Evolutionary conservation across 2,888 invertebrate genomes (phyloP), one percentile per base, ranked within the genome.

Genomic region (Chrysolina oricalcia): DNA sequence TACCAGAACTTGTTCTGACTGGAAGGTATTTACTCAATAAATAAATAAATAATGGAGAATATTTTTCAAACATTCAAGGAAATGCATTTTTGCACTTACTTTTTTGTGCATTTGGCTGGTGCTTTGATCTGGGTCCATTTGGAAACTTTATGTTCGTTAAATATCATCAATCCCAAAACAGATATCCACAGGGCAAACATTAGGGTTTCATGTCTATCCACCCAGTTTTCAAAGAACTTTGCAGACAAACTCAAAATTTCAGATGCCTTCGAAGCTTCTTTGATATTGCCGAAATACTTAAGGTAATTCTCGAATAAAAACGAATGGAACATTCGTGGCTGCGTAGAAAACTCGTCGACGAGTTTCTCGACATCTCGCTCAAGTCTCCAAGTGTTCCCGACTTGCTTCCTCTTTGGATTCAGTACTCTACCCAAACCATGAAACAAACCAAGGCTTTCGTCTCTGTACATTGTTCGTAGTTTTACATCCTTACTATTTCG

Each of bases 221-320:
- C 89, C 95, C 95, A 91, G 86, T 92, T 92, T 15, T 91, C 90
- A 41, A 93, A 89, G 85, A 96, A 90, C 53, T 90, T 89, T 83
- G 96, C 95, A 0, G 94, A 91, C 72, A 93, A 89, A 85, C 96
- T 95, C 50, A 97, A 88, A 72, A 92, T 91, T 69, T 94, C 91
- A 0, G 93, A 89, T 2, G 94, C 94, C 71, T 88, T 87, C 23
- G 90, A 89, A 0, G 91, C 89, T 81, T 94, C 92, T 46, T 93
- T 91, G 21, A 95, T 91, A 72, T 91, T 90, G 0, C 91, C 90
- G 67, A 84, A 85, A 78, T 86, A 86, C 76, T 85, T 86, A 27
- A 94, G 86, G 88, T 94, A 95, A 89, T 96, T 95, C 83, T 95
- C 93, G 85, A 93, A 92, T 21, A 95, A 87, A 83, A 95, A 94